A percentile compares a stretch with the other conserved stretches of the same genome.
Conservation (phyloP, 2,113 vertebrate genomes). For the Centropus bengalensis region DNA sequence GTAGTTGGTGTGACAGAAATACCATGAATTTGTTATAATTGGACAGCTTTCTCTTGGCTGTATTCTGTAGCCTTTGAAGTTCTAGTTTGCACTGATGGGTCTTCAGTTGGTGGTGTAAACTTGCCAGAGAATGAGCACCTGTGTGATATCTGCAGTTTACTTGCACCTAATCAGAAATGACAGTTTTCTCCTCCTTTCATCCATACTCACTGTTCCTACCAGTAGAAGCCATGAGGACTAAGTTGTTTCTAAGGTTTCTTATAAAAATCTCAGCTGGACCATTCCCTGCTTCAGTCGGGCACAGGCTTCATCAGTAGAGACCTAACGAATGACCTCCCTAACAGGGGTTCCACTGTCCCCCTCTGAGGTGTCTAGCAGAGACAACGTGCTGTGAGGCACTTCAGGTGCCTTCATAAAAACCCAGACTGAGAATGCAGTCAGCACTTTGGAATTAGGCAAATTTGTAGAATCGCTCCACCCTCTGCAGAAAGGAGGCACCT, state of each 20-base stretch:
- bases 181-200: neutral
- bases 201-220: neutral
- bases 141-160: neutral
- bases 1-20: neutral
- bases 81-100: neutral
- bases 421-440: neutral
- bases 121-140: neutral
- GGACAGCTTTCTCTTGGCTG: neutral
- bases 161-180: neutral
- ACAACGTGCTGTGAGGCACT: neutral
- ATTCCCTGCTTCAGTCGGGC: rapidly evolving
- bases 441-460: neutral
- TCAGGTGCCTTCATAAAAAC: neutral
- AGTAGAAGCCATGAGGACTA: neutral
- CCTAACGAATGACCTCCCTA: neutral
- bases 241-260: neutral
- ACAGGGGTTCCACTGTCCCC: neutral
- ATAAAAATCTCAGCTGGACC: neutral
- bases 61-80: neutral
- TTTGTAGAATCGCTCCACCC: neutral
- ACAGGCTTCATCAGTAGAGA: neutral
- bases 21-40: neutral
- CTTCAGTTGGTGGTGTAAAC: neutral
- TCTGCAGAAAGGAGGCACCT: neutral
- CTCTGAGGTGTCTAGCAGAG: neutral